Evolutionary conservation across 2,888 invertebrate genomes (phyloP).

Genomic region (Perizoma affinitatum): DNA sequence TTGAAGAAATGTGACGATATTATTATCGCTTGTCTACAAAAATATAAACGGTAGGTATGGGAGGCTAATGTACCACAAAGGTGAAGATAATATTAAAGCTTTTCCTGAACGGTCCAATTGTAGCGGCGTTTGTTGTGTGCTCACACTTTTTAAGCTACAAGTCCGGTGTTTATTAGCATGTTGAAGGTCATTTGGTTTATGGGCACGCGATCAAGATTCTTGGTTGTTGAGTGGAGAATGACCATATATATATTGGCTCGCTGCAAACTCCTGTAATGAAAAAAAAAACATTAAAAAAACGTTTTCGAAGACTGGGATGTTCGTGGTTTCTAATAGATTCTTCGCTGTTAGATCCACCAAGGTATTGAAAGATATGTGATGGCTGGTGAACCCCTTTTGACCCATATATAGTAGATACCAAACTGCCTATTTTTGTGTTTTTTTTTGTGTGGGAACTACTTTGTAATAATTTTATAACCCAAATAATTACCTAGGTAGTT

Average conservation of each 20-base stretch:
- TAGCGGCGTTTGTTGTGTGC: neutral
- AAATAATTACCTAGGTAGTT: too few species aligned
- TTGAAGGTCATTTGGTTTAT: constrained; percentile 2
- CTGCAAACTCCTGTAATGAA: constrained; percentile 7
- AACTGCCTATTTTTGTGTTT: too few species aligned
- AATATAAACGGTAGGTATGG: constrained; percentile 2
- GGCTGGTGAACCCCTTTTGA: neutral
- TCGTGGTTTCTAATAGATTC: constrained; percentile 4
- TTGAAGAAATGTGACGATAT: neutral
- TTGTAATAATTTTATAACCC: constrained; percentile 21
- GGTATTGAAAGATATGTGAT: constrained; percentile 17
- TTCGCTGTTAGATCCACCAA: constrained; percentile 5
- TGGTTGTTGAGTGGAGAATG: constrained; percentile 8
- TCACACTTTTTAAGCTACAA: constrained; percentile 10
- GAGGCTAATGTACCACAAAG: neutral
- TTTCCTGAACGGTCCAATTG: constrained; percentile 7
- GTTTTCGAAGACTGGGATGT: constrained; percentile 1
- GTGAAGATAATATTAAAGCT: constrained; percentile 5
- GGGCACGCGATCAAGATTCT: constrained; percentile 9
- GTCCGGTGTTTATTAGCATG: constrained; percentile 3
- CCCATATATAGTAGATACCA: too few species aligned
- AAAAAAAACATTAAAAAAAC: too few species aligned
- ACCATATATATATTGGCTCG: constrained; percentile 8
- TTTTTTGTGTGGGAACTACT: neutral
- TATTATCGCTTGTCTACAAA: neutral